phyloP scores from a whole-genome alignment of 2,113 vertebrate species.

The Fulmarus glacialis region DNA sequence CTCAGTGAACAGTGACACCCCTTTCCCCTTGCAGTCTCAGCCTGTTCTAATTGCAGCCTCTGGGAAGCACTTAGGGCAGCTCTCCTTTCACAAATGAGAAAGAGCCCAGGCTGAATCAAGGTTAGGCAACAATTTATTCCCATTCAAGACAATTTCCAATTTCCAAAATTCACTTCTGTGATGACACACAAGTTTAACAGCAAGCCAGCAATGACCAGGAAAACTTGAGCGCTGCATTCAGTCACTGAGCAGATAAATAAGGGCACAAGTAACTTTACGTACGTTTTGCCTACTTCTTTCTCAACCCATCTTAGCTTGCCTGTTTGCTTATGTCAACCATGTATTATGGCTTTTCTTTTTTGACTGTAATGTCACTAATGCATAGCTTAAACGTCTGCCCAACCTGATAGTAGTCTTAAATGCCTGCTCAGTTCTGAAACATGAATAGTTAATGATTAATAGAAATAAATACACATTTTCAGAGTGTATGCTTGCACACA shows the following conservation, averaged over 20 bases:
- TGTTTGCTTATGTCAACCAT: background rate
- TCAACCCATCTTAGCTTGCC: background rate
- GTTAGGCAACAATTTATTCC: background rate
- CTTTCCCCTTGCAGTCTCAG: background rate
- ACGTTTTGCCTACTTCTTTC: background rate
- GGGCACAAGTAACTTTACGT: background rate
- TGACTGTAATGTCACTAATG: background rate
- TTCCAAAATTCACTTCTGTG: background rate
- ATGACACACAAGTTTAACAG: background rate
- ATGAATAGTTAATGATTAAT: background rate
- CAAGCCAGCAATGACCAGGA: background rate
- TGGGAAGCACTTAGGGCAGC: background rate
- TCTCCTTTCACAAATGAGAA: background rate
- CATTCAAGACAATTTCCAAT: background rate
- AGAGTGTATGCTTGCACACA: background rate
- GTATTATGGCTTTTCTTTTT: background rate
- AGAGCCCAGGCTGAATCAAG: background rate
- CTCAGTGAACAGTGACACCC: background rate
- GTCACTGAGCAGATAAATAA: background rate
- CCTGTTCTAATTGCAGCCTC: background rate
- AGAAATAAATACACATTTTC: background rate
- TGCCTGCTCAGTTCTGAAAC: background rate
- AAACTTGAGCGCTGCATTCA: background rate
- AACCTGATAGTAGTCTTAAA: background rate
- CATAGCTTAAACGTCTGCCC: background rate